Conservation (phyloP, 35 echinoderm and acorn worm genomes). For the Hemicentrotus pulcherrimus region DNA sequence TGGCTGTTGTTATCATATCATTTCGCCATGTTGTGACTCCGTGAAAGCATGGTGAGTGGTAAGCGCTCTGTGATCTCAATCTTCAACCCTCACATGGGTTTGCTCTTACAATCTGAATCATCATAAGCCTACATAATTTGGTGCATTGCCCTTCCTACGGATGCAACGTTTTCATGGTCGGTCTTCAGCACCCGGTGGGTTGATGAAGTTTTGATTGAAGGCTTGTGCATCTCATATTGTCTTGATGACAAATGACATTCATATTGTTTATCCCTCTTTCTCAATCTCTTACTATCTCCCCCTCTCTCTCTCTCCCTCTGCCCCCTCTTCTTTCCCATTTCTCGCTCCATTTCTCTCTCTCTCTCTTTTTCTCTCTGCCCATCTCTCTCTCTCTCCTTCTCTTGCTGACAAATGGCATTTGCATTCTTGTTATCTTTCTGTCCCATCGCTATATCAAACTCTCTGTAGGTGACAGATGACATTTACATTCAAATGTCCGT, state of each 20-base stretch:
- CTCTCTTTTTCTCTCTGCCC: neutral
- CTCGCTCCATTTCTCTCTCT: neutral
- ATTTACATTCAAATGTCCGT: neutral
- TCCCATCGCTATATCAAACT: no score
- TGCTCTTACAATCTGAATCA: no score
- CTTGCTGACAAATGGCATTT: no score
- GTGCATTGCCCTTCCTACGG: neutral
- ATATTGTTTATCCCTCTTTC: neutral
- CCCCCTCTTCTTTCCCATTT: neutral
- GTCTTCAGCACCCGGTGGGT: neutral
- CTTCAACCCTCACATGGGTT: no score
- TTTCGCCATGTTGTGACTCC: neutral
- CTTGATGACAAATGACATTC: conserved; percentile 43
- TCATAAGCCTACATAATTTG: neutral
- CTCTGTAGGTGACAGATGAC: no score
- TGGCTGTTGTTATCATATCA: neutral
- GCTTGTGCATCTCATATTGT: conserved; percentile 21
- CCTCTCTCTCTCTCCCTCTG: neutral
- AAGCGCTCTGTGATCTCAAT: no score
- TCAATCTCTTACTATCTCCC: neutral
- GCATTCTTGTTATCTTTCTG: no score
- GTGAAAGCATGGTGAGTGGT: no score
- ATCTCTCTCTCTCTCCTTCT: no score
- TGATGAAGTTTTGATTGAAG: conserved; percentile 44
- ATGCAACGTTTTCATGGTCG: neutral